Evolutionary conservation across 2,113 vertebrate species (phyloP), one percentile per base, ranked within the genome.

Genomic region (Dryoscopus gambensis): DNA sequence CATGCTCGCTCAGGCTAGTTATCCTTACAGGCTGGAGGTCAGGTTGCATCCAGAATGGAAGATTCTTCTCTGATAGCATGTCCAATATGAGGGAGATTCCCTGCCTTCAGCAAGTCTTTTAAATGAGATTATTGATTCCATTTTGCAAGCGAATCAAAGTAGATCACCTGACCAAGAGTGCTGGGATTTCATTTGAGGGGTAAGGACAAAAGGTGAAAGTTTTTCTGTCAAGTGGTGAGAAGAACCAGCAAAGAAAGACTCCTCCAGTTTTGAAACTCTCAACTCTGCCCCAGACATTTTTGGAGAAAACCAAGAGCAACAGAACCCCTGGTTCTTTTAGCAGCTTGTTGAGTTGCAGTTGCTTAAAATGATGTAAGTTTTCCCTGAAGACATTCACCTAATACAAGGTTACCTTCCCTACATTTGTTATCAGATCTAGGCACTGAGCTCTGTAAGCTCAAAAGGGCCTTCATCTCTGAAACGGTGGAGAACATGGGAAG

Each of bases 71-170:
- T 49, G 95, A 96, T 93, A 97, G 81, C 31, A 46, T 33, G 49
- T 81, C 71, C 81, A 96, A 50, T 85, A 70, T 19, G 55, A 94
- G 52, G 84, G 70, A 80, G 39, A 91, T 75, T 96, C 82, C 63
- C 50, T 90, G 71, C 88, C 94, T 95, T 96, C 96, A 94, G 96
- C 92, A 91, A 92, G 64, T 62, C 83, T 93, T 96, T 90, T 7
- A 94, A 96, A 97, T 96, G 68, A 96, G 88, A 78, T 93, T 97
- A 97, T 97, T 94, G 96, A 97, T 97, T 95, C 89, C 39, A 75
- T 82, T 93, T 93, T 76, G 76, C 62, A 86, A 94, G 71, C 0
- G 2, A 89, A 81, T 89, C 78, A 89, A 89, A 96, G 81, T 28
- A 80, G 67, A 94, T 81, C 93, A 95, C 60, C 78, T 91, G 93